Conservation (phyloP, 1,140 invertebrate genomes). For the Diuraphis noxia region DNA sequence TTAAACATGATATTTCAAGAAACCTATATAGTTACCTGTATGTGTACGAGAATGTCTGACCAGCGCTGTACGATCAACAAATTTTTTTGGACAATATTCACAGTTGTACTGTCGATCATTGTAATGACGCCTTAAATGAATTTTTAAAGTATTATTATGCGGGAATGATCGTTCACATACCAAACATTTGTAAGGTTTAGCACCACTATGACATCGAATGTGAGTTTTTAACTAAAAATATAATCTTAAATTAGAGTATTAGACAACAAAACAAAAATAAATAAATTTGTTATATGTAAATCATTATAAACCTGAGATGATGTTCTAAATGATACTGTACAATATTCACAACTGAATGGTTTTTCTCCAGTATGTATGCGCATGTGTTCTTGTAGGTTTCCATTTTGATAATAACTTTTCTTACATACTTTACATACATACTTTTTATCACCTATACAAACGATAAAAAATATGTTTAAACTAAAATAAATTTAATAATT, state of each 20-base stretch:
- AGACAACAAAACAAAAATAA: neutral
- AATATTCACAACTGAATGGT: constrained; percentile 54
- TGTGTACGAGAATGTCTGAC: constrained; percentile 60
- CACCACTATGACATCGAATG: constrained; percentile 73
- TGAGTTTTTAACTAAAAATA: constrained; percentile 65
- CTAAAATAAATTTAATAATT: neutral
- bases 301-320: constrained; percentile 28
- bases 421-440: constrained; percentile 39
- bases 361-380: constrained; percentile 51
- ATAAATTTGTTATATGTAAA: neutral
- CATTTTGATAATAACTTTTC: constrained; percentile 48
- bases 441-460: constrained; percentile 41
- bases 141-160: constrained; percentile 86
- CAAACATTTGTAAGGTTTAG: constrained; percentile 79
- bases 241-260: neutral
- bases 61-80: constrained; percentile 80
- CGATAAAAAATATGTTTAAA: neutral
- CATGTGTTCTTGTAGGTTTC: constrained; percentile 55
- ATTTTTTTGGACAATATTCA: constrained; percentile 82
- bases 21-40: neutral
- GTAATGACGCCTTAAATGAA: constrained; percentile 84
- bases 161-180: constrained; percentile 77
- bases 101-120: constrained; percentile 80
- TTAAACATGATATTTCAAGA: neutral
- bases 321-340: constrained; percentile 59